These are phyloP conservation scores for Furcifer pardalis DNA, from an alignment of 2,797 vertebrate genomes.

Conservation along the genomic window DNA sequence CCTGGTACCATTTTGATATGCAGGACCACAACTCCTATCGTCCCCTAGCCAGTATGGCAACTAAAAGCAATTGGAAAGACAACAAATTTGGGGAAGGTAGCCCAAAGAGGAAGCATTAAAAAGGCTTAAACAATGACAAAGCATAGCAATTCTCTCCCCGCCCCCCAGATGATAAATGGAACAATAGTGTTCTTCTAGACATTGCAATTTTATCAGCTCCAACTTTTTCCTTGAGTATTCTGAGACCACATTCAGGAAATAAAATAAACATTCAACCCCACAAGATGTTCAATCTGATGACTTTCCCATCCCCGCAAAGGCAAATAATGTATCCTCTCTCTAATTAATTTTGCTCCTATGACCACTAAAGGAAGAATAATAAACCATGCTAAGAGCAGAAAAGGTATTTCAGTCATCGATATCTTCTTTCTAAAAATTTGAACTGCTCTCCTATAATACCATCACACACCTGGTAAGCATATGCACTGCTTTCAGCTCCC, in stretches of 20 bases:
- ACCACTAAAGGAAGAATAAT: no score
- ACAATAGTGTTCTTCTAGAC: neutral
- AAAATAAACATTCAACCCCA: neutral
- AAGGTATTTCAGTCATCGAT: no score
- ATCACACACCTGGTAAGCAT: no score
- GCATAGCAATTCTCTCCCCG: slow-evolving; percentile 1
- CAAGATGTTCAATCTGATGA: no score
- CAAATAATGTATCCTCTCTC: no score
- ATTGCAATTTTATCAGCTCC: neutral
- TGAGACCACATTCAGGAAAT: neutral
- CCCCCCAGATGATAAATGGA: neutral
- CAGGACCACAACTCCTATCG: neutral
- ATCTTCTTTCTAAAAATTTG: no score
- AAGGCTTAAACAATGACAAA: neutral
- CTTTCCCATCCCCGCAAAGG: no score
- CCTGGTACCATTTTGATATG: neutral
- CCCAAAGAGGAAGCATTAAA: neutral
- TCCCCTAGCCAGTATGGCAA: neutral
- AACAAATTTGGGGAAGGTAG: neutral
- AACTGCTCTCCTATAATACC: no score
- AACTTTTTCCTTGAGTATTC: neutral
- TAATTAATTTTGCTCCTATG: no score
- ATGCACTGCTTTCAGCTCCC: no score
- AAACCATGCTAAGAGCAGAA: no score
- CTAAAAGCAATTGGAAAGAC: neutral